Conservation (phyloP, 2,797 vertebrate species). For the Enteromius radiatus region DNA sequence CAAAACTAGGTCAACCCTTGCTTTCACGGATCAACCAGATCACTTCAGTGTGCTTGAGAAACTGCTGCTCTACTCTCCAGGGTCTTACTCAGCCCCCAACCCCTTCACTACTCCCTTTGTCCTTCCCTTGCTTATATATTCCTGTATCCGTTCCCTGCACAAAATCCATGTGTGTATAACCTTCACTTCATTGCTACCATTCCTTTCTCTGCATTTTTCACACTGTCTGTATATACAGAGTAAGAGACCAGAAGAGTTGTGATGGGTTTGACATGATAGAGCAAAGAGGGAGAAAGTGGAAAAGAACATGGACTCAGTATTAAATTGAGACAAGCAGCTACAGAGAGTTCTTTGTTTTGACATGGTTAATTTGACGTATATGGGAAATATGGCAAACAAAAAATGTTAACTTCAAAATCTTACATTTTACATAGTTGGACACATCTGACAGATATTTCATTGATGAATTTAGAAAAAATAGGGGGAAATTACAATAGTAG, state of each 20-base stretch:
- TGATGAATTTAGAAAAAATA: not conserved
- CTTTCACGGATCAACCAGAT: conserved; percentile 65
- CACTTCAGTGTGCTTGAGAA: conserved; percentile 51
- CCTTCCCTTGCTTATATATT: conserved; percentile 20
- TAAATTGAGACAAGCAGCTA: not conserved
- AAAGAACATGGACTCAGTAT: conserved; percentile 3
- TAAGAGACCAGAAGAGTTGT: conserved; percentile 3
- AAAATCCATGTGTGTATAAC: not conserved
- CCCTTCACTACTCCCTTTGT: conserved; percentile 40
- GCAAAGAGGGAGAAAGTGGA: conserved; percentile 30
- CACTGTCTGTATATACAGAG: conserved; percentile 16
- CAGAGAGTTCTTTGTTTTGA: not conserved
- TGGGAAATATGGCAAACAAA: not conserved
- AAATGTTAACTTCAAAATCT: too few relatives aligned
- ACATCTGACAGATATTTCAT: not conserved
- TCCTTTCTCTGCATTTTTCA: conserved; percentile 20
- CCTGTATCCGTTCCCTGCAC: not conserved
- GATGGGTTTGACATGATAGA: not conserved
- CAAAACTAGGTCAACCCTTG: conserved; percentile 76
- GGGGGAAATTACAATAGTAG: not conserved
- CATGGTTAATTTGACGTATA: not conserved
- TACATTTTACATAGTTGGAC: not conserved
- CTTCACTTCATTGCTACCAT: not conserved
- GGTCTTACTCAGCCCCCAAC: conserved; percentile 27
- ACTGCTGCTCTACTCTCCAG: conserved; percentile 35